Percentiles rank a stretch among this genome's conserved stretches.
phyloP scores from a whole-genome alignment of 2,797 vertebrate genomes.

The Microchirus variegatus region DNA sequence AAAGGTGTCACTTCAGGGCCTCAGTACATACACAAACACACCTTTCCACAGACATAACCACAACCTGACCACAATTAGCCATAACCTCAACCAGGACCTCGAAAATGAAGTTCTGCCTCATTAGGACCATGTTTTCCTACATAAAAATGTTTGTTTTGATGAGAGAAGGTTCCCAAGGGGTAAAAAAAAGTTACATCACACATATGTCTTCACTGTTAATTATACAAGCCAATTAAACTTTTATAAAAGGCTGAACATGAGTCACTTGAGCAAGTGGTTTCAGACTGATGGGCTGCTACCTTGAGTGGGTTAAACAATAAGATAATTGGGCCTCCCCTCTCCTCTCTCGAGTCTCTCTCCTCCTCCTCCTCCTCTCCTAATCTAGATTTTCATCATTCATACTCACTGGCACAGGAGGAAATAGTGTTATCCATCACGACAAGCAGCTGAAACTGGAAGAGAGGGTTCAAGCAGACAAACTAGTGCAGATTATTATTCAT shows the following conservation, averaged over 20 bases:
- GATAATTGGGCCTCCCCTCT: constrained; percentile 67
- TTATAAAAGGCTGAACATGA: constrained; percentile 68
- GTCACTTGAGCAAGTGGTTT: constrained; percentile 72
- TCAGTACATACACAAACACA: too few relatives aligned
- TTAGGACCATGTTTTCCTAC: too few relatives aligned
- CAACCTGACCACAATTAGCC: too few relatives aligned
- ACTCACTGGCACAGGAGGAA: constrained; percentile 54
- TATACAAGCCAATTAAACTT: constrained; percentile 72
- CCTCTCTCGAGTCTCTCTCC: constrained; percentile 9
- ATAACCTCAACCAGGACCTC: too few relatives aligned
- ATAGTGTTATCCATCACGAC: constrained; percentile 68
- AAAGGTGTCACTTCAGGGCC: too few relatives aligned
- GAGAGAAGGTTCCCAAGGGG: too few relatives aligned
- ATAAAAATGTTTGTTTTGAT: too few relatives aligned
- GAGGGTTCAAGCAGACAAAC: constrained; percentile 30
- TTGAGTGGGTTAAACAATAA: constrained; percentile 74
- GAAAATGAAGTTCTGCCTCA: too few relatives aligned
- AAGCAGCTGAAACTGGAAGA: constrained; percentile 22
- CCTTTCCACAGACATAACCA: too few relatives aligned
- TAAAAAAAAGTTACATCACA: constrained; percentile 23
- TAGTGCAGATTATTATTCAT: neutral
- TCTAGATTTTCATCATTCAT: constrained; percentile 70
- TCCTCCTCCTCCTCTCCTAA: constrained; percentile 24
- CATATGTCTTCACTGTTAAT: constrained; percentile 56
- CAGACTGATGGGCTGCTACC: constrained; percentile 76